A percentile compares a stretch with the other conserved stretches of the same genome.
Evolutionary conservation across 2,888 invertebrate genomes (phyloP).

Genomic region (Metacarcinus magister): DNA sequence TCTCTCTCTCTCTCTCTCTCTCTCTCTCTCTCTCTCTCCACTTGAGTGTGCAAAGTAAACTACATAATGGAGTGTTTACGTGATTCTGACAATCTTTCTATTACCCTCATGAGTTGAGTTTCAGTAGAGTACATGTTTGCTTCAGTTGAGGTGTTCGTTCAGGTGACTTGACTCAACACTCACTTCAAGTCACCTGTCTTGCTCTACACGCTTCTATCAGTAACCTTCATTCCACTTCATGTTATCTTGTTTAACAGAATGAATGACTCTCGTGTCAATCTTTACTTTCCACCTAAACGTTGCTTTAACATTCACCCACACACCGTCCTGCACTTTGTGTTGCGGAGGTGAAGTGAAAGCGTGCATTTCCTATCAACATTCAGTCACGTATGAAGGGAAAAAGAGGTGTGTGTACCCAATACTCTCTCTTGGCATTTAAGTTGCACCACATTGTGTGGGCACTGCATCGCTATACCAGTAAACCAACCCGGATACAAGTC

Average conservation of each 20-base stretch:
- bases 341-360: background rate
- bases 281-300: background rate
- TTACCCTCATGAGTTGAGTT: background rate
- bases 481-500: slow-evolving; percentile 20
- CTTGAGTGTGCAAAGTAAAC: background rate
- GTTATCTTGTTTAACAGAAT: background rate
- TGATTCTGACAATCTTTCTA: background rate
- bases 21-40: background rate
- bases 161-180: background rate
- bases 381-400: background rate
- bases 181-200: background rate
- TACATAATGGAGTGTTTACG: background rate
- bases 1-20: slow-evolving; percentile 51
- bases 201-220: background rate
- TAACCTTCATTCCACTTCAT: background rate
- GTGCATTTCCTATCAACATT: background rate
- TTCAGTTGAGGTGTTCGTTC: background rate
- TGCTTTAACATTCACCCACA: background rate
- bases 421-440: background rate
- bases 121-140: background rate
- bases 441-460: background rate
- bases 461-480: background rate
- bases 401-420: background rate
- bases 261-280: background rate
- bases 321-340: background rate